Evolutionary conservation across 2,797 vertebrate species (phyloP).

Genomic region (Cygnus olor): DNA sequence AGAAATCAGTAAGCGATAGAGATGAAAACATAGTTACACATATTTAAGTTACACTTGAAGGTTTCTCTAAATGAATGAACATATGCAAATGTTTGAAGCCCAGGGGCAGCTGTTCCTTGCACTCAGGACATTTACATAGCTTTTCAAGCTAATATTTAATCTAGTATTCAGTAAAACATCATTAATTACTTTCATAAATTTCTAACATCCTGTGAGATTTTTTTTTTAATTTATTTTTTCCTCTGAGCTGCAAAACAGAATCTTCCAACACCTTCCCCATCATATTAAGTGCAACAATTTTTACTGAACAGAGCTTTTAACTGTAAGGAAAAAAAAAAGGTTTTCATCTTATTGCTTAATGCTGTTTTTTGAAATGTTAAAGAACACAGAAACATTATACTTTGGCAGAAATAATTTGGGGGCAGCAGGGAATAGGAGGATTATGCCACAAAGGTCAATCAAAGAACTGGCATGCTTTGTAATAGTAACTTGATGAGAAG

Average conservation of each 20-base stretch:
- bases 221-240: not conserved
- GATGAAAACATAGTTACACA: conserved; percentile 25
- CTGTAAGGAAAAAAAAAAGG: not conserved
- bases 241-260: conserved; percentile 12
- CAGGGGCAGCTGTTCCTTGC: not conserved
- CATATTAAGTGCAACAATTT: not conserved
- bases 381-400: not conserved
- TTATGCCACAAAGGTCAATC: not conserved
- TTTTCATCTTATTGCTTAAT: not conserved
- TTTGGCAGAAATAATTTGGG: not conserved
- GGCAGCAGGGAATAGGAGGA: not conserved
- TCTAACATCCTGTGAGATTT: conserved; percentile 34
- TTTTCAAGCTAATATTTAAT: conserved; percentile 59
- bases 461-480: not conserved
- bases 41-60: conserved; percentile 41
- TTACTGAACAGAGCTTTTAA: not conserved
- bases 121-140: conserved; percentile 35
- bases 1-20: conserved; percentile 7
- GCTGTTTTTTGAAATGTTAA: not conserved
- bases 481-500: not conserved
- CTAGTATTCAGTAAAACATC: conserved; percentile 48
- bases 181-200: conserved; percentile 56
- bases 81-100: conserved; percentile 45
- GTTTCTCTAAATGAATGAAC: conserved; percentile 50
- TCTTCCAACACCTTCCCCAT: not conserved